Evolutionary conservation across 2,797 vertebrate species (phyloP).

Genomic region (Netta rufina): DNA sequence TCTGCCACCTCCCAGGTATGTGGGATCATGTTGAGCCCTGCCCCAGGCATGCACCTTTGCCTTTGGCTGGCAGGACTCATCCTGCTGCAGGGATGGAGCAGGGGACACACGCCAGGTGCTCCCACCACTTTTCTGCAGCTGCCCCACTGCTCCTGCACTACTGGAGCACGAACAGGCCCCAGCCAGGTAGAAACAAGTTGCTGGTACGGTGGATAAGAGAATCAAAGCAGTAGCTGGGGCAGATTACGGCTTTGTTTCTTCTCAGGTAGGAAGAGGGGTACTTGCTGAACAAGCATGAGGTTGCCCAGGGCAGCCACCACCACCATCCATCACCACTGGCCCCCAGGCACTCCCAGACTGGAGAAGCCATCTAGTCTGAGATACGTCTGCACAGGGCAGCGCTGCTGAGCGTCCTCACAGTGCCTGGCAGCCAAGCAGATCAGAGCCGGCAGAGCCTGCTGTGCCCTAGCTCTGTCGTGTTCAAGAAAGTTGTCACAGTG

Average conservation of each 20-base stretch:
- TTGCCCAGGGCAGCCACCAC: neutral
- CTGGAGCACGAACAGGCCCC: neutral
- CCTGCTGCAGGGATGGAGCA: neutral
- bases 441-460: neutral
- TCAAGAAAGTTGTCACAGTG: neutral
- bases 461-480: neutral
- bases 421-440: neutral
- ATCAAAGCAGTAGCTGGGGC: neutral
- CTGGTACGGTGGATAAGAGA: slow-evolving; percentile 14
- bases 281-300: neutral
- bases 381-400: fast-evolving
- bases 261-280: neutral
- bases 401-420: neutral
- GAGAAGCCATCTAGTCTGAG: neutral
- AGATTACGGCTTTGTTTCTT: slow-evolving; percentile 9
- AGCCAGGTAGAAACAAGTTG: neutral
- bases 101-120: neutral
- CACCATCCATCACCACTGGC: neutral
- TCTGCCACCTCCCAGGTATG: neutral
- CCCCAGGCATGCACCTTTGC: neutral
- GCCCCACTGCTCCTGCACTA: neutral
- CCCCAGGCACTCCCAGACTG: neutral
- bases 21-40: neutral
- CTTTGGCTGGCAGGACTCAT: neutral
- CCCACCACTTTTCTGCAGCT: neutral